Percentiles rank a stretch among this genome's conserved stretches.
These are phyloP conservation scores for Bathynomus jamesi DNA, from an alignment of 1,140 invertebrate genomes.

Conservation along the genomic window DNA sequence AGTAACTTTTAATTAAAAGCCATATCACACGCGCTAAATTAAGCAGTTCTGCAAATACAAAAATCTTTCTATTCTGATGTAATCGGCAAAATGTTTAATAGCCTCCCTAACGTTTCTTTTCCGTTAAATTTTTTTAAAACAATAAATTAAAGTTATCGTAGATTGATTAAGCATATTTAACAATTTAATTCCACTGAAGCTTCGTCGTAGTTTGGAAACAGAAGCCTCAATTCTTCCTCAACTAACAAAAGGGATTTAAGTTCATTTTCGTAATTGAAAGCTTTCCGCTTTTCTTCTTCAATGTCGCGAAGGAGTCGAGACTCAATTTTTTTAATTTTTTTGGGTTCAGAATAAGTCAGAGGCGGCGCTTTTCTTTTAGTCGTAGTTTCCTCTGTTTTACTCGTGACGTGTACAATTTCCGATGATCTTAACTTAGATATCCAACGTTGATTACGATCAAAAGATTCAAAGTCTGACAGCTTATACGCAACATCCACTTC, in stretches of 20 bases:
- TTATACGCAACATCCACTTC: slow-evolving; percentile 11
- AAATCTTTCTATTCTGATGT: too few species aligned
- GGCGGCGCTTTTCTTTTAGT: not conserved
- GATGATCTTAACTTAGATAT: not conserved
- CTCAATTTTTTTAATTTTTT: not conserved
- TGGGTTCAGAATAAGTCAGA: slow-evolving; percentile 5
- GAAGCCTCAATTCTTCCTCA: slow-evolving; percentile 12
- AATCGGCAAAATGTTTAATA: too few species aligned
- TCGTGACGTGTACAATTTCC: slow-evolving; percentile 2
- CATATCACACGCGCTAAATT: too few species aligned
- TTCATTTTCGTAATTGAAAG: slow-evolving; percentile 15
- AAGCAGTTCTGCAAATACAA: too few species aligned
- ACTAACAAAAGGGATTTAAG: slow-evolving; percentile 4
- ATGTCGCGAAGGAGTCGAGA: slow-evolving; percentile 15
- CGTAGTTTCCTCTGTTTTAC: not conserved
- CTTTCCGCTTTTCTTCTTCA: slow-evolving; percentile 14
- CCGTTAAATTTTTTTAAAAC: too few species aligned
- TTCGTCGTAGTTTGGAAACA: too few species aligned
- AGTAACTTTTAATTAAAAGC: too few species aligned
- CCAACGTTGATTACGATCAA: slow-evolving; percentile 7
- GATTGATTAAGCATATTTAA: too few species aligned
- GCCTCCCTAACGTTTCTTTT: too few species aligned
- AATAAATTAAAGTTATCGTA: too few species aligned
- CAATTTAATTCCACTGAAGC: too few species aligned
- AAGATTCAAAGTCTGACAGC: not conserved